Conservation (phyloP, 2,888 invertebrate genomes). For the Tachina lurida region DNA sequence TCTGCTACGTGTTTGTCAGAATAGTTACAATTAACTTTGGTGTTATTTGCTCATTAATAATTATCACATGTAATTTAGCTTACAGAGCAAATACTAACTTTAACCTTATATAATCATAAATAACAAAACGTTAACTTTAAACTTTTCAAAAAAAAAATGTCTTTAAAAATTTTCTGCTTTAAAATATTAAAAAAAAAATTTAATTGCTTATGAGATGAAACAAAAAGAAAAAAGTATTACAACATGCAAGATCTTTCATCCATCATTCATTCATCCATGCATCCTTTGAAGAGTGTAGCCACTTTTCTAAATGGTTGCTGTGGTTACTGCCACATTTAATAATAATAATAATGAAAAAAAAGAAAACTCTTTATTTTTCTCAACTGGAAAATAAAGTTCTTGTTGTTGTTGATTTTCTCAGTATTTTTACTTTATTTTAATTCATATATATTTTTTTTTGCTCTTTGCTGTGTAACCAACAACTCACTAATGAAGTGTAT, state of each 20-base stretch:
- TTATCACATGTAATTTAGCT: too few species aligned
- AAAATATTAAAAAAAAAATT: not conserved
- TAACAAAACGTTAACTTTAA: too few species aligned
- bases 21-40: too few species aligned
- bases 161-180: not conserved
- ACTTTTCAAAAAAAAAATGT: not conserved
- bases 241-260: slow-evolving; percentile 17
- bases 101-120: too few species aligned
- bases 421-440: slow-evolving; percentile 50
- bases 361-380: slow-evolving; percentile 37
- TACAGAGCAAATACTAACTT: too few species aligned
- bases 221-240: slow-evolving; percentile 6
- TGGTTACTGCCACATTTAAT: slow-evolving; percentile 64
- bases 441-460: slow-evolving; percentile 35
- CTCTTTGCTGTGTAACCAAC: slow-evolving; percentile 48
- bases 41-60: too few species aligned
- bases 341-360: slow-evolving; percentile 36
- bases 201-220: not conserved
- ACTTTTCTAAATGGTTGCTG: slow-evolving; percentile 67
- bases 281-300: slow-evolving; percentile 63
- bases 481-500: slow-evolving; percentile 70
- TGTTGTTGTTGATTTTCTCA: slow-evolving; percentile 31
- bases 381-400: slow-evolving; percentile 40
- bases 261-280: slow-evolving; percentile 22
- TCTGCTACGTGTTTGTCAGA: too few species aligned